Percentiles rank a stretch among this genome's conserved stretches.
Conservation (phyloP, 2,888 invertebrate species). For the Eutolmus rufibarbis region DNA sequence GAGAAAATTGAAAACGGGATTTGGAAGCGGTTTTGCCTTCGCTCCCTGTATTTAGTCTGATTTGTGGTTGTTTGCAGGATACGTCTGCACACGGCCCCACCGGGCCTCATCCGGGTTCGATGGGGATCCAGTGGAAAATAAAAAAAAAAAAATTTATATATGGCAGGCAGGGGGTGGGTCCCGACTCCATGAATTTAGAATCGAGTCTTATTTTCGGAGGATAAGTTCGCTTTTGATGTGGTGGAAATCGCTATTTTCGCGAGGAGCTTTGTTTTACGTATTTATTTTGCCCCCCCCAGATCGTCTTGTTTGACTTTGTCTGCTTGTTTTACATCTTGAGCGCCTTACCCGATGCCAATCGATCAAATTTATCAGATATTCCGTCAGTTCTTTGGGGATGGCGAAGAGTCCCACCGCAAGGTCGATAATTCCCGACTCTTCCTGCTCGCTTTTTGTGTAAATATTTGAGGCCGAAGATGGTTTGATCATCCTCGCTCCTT, state of each 20-base stretch:
- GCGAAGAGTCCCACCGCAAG: not conserved
- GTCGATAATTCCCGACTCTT: not conserved
- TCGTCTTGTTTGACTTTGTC: conserved; percentile 18
- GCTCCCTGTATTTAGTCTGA: conserved; percentile 31
- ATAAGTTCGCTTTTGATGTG: conserved; percentile 30
- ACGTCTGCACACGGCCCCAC: not conserved
- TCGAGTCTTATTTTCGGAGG: conserved; percentile 14
- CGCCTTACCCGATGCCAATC: conserved; percentile 29
- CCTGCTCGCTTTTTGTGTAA: not conserved
- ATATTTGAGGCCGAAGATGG: conserved; percentile 1
- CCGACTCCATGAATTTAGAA: conserved; percentile 11
- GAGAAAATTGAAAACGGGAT: conserved; percentile 46
- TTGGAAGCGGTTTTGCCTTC: conserved; percentile 42
- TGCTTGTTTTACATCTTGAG: conserved; percentile 14
- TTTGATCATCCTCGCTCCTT: not conserved
- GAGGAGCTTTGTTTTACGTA: conserved; percentile 15
- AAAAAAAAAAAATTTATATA: not conserved
- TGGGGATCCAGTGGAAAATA: not conserved
- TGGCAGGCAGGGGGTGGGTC: not conserved
- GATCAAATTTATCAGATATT: conserved; percentile 33
- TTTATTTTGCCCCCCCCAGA: not conserved
- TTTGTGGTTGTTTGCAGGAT: conserved; percentile 37
- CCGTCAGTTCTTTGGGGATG: not conserved
- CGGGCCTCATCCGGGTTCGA: not conserved
- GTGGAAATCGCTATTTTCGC: not conserved